Percentiles rank a stretch among this genome's conserved stretches.
These are phyloP conservation scores for Glossophaga mutica DNA, from an alignment of 2,797 vertebrate species.

Conservation along the genomic window DNA sequence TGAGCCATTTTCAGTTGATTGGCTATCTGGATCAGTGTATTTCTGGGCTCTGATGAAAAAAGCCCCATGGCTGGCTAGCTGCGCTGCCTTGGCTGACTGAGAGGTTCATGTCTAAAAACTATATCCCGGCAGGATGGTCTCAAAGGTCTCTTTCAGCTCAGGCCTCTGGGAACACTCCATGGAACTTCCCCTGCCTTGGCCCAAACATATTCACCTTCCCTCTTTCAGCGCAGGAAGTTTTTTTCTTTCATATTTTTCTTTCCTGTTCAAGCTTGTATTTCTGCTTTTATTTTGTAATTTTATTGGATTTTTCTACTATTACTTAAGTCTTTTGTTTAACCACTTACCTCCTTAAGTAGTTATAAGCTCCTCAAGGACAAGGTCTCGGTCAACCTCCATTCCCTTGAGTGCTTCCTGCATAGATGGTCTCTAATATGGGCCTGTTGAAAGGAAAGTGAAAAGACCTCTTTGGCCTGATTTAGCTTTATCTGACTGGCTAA, in stretches of 20 bases:
- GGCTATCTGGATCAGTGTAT: background rate
- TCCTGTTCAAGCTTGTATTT: background rate
- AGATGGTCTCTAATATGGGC: background rate
- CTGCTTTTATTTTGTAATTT: background rate
- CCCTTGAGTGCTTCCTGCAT: background rate
- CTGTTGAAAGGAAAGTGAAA: background rate
- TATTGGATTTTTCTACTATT: background rate
- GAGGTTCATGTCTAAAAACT: background rate
- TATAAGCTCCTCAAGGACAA: background rate
- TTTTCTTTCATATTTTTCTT: background rate
- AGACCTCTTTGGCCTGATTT: background rate
- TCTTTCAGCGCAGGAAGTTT: background rate
- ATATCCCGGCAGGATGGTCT: background rate
- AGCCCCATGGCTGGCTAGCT: background rate
- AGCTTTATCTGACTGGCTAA: background rate
- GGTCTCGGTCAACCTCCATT: background rate
- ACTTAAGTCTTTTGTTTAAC: background rate
- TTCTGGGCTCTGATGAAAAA: background rate
- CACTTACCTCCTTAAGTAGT: background rate
- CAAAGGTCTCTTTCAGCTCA: background rate
- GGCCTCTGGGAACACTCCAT: background rate
- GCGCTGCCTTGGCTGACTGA: background rate
- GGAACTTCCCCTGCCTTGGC: background rate
- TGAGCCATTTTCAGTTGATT: background rate
- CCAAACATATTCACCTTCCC: background rate